These are phyloP conservation scores for Struthidea cinerea DNA, from an alignment of 2,113 vertebrate species.

Conservation along the genomic window DNA sequence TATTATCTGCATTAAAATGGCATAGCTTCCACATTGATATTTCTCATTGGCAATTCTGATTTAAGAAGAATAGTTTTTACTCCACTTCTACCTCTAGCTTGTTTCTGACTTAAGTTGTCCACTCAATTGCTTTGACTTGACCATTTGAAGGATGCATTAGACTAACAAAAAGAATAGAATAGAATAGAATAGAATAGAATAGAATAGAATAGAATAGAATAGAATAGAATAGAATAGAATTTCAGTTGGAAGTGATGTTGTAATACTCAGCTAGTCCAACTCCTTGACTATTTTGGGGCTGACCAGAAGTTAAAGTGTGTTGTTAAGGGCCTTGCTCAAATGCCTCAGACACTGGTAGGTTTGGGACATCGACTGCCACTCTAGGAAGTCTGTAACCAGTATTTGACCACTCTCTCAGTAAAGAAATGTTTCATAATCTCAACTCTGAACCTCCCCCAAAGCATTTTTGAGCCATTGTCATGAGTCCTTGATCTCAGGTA, in stretches of 20 bases:
- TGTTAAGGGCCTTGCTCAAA: background rate
- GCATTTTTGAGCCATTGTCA: background rate
- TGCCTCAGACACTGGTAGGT: background rate
- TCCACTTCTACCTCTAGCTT: background rate
- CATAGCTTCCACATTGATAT: background rate
- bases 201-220: background rate
- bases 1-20: background rate
- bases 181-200: background rate
- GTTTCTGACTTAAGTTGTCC: background rate
- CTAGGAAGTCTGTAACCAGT: background rate
- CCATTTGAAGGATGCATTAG: background rate
- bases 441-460: background rate
- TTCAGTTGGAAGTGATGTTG: background rate
- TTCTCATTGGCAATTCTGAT: background rate
- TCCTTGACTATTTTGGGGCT: background rate
- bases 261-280: background rate
- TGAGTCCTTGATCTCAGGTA: accelerated
- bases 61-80: background rate
- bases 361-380: accelerated
- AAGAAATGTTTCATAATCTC: background rate
- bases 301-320: background rate
- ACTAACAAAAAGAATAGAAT: background rate
- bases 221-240: background rate
- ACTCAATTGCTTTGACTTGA: background rate
- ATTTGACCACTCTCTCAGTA: accelerated